These are phyloP conservation scores for Xenentodon cancila DNA, from an alignment of 2,797 vertebrate species.

Conservation along the genomic window DNA sequence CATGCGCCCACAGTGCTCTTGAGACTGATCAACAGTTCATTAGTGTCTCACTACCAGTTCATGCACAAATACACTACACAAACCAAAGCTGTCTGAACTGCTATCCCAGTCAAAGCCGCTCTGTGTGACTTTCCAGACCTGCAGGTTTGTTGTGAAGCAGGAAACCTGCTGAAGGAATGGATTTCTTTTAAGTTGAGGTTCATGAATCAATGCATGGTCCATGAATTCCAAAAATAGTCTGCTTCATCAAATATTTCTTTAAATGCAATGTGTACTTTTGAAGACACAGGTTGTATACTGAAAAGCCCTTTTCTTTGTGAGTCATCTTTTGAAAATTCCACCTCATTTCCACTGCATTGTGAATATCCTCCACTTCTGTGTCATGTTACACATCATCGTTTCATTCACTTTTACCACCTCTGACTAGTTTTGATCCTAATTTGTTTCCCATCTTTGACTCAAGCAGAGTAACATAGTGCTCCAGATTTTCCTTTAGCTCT, in stretches of 20 bases:
- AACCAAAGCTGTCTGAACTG: not conserved
- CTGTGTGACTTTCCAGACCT: not conserved
- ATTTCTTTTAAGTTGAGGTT: slow-evolving; percentile 6
- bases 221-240: slow-evolving; percentile 15
- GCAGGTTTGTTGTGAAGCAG: not conserved
- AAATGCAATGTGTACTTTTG: slow-evolving; percentile 9
- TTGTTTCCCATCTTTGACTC: slow-evolving; percentile 1
- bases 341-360: slow-evolving; percentile 19
- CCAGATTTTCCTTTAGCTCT: slow-evolving; percentile 25
- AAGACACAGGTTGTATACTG: slow-evolving; percentile 1
- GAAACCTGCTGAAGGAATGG: not conserved
- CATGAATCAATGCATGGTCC: slow-evolving; percentile 7
- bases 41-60: not conserved
- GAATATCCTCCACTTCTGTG: slow-evolving; percentile 7
- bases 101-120: not conserved
- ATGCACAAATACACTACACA: not conserved
- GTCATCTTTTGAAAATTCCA: slow-evolving; percentile 27
- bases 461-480: not conserved
- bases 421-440: not conserved
- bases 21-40: not conserved
- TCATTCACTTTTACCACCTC: slow-evolving; percentile 7
- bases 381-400: not conserved
- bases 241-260: not conserved
- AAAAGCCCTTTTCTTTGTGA: slow-evolving; percentile 19
- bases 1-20: not conserved